Evolutionary conservation across 2,113 vertebrate genomes (phyloP).

Genomic region (Miniopterus natalensis): DNA sequence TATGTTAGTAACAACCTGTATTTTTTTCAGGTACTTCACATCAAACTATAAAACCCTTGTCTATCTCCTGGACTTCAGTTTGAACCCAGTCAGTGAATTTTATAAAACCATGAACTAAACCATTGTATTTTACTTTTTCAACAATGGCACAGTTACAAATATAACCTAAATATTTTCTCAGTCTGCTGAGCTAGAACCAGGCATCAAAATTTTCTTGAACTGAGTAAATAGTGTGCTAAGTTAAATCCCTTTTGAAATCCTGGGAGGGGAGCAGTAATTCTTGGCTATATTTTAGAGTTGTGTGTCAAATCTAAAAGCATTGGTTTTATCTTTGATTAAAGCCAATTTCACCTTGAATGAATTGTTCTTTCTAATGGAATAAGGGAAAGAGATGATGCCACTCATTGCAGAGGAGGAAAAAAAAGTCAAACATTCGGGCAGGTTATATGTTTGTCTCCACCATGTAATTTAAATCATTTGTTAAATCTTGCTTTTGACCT

Average conservation of each 20-base stretch:
- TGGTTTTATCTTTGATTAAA: conserved; percentile 71
- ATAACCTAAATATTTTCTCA: not conserved
- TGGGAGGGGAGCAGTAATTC: not conserved
- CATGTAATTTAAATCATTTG: conserved; percentile 66
- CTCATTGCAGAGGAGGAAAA: not conserved
- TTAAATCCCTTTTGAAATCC: not conserved
- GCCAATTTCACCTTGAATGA: conserved; percentile 65
- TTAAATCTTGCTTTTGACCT: conserved; percentile 74
- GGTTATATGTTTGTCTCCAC: conserved; percentile 51
- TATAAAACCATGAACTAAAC: not conserved
- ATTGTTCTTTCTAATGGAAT: conserved; percentile 72
- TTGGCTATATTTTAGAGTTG: conserved; percentile 7
- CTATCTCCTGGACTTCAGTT: not conserved
- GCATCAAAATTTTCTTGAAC: not conserved
- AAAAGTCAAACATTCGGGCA: not conserved
- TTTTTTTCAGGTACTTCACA: not conserved
- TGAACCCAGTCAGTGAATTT: not conserved
- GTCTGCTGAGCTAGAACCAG: not conserved
- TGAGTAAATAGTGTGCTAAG: not conserved
- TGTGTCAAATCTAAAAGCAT: conserved; percentile 38
- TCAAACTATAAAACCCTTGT: not conserved
- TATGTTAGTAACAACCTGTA: not conserved
- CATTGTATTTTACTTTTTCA: not conserved
- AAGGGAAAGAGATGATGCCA: conserved; percentile 60
- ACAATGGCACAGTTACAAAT: not conserved